phyloP scores from a whole-genome alignment of 1,140 invertebrate genomes.

The Pseudomyrmex sp. region DNA sequence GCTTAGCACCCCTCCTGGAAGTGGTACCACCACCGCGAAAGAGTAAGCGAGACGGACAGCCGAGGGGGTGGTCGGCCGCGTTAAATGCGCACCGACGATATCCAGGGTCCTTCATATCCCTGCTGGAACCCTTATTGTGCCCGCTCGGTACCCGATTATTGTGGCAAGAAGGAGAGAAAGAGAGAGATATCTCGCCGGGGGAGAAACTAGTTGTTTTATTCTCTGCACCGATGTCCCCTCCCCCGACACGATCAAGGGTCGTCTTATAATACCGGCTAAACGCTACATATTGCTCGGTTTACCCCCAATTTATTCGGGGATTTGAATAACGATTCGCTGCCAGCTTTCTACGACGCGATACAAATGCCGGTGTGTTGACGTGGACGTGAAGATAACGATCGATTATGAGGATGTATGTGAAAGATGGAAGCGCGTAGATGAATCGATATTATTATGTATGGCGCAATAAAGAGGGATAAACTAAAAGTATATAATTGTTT shows the following conservation, averaged over 20 bases:
- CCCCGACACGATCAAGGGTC: conserved; percentile 67
- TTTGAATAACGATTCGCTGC: conserved; percentile 74
- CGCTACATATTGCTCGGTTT: conserved; percentile 78
- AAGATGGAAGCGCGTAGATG: not conserved
- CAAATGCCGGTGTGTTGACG: not conserved
- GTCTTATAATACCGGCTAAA: conserved; percentile 76
- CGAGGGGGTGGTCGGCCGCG: conserved; percentile 35
- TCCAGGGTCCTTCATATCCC: conserved; percentile 40
- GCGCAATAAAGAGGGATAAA: not conserved
- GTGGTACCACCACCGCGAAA: conserved; percentile 53
- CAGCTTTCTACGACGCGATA: conserved; percentile 5
- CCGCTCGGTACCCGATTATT: conserved; percentile 40
- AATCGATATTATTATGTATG: conserved; percentile 7
- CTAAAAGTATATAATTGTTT: too few relatives aligned
- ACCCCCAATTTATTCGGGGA: conserved; percentile 73
- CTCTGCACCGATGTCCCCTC: conserved; percentile 55
- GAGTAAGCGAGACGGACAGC: conserved; percentile 13
- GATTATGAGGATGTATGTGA: not conserved
- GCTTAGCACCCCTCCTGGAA: conserved; percentile 75
- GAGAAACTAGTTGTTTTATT: conserved; percentile 53
- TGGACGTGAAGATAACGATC: conserved; percentile 29
- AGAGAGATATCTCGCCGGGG: conserved; percentile 10
- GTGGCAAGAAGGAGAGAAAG: conserved; percentile 32
- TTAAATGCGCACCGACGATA: conserved; percentile 64
- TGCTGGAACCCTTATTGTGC: conserved; percentile 62